A percentile compares a stretch with the other conserved stretches of the same genome.
Conservation (phyloP, 1,140 invertebrate species). For the Drosophila kanapiae region DNA sequence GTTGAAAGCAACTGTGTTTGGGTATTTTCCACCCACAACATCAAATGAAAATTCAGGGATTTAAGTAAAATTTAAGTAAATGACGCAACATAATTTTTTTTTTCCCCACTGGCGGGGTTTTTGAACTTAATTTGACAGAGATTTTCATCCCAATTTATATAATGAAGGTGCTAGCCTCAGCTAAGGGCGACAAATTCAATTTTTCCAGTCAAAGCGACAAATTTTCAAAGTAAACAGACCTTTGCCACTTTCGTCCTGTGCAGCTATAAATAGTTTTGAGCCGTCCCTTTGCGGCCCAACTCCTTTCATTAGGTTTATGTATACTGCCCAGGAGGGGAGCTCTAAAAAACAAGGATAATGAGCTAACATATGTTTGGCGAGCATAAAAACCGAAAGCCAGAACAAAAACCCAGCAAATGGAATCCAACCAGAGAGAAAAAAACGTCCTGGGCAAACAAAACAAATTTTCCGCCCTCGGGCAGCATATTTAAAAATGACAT, state of each 20-base stretch:
- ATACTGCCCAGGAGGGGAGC: neutral
- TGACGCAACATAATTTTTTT: constrained; percentile 46
- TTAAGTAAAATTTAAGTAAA: constrained; percentile 52
- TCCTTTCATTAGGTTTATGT: constrained; percentile 10
- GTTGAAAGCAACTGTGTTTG: constrained; percentile 30
- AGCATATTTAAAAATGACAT: constrained; percentile 70
- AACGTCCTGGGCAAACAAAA: constrained; percentile 36
- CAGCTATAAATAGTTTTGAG: constrained; percentile 38
- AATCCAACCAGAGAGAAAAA: constrained; percentile 29
- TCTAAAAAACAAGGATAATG: constrained; percentile 63
- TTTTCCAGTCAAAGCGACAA: constrained; percentile 7
- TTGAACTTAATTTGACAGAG: constrained; percentile 42
- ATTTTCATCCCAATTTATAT: constrained; percentile 51
- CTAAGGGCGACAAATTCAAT: constrained; percentile 20
- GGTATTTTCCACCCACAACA: constrained; percentile 1
- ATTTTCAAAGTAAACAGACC: constrained; percentile 34
- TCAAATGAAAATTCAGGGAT: constrained; percentile 18
- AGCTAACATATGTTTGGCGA: constrained; percentile 61
- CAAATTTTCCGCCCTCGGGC: constrained; percentile 53
- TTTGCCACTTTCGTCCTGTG: constrained; percentile 22
- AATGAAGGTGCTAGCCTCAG: constrained; percentile 36
- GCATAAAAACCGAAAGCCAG: constrained; percentile 31
- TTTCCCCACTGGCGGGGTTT: neutral
- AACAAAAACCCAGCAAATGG: constrained; percentile 27
- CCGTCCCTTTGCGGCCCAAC: constrained; percentile 1